Evolutionary conservation across 2,797 vertebrate species (phyloP).

Genomic region (Scyliorhinus canicula): DNA sequence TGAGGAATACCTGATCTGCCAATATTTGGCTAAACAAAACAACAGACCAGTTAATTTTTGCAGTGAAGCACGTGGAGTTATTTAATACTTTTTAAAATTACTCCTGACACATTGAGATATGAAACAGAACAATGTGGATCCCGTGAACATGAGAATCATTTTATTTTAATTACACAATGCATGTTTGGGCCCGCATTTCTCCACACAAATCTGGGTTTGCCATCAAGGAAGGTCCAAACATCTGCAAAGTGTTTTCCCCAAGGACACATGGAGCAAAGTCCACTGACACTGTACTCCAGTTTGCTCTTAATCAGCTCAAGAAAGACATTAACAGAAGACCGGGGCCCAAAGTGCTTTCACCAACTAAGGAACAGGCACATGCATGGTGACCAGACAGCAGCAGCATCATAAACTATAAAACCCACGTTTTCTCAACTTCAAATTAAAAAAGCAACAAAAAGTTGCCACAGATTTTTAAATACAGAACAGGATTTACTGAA

Average conservation of each 20-base stretch:
- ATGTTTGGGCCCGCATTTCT: background rate
- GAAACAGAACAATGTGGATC: background rate
- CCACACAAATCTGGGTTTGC: background rate
- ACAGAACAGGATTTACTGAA: background rate
- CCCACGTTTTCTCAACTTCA: background rate
- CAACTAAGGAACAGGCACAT: background rate
- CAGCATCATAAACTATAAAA: background rate
- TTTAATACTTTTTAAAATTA: background rate
- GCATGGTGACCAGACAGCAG: background rate
- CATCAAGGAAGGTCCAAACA: background rate
- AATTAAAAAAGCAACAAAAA: background rate
- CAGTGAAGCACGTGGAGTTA: background rate
- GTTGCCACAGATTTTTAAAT: background rate
- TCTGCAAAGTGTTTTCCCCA: background rate
- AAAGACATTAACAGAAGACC: background rate
- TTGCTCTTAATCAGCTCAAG: background rate
- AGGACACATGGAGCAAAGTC: background rate
- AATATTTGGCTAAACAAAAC: conserved; percentile 77
- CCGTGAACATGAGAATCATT: background rate
- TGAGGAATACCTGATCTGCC: conserved; percentile 83
- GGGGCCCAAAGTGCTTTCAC: no score
- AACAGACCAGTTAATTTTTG: conserved; percentile 29
- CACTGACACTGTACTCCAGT: background rate
- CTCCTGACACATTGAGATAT: background rate
- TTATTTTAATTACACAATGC: background rate